Conservation (phyloP, 2,888 invertebrate species). For the Geotrupes spiniger region DNA sequence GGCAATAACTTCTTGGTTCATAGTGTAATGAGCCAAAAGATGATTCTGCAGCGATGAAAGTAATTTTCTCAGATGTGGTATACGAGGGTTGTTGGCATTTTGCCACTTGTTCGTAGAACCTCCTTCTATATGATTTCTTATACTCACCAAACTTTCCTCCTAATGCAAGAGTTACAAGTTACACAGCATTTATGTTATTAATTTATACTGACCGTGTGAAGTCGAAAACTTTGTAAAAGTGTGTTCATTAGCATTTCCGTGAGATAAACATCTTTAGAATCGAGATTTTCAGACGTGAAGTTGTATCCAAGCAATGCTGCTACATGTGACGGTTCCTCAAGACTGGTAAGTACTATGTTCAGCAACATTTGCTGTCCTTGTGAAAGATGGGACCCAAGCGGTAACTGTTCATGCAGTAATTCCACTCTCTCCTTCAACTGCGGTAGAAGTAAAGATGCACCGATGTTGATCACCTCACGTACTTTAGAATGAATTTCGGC, state of each 20-base stretch:
- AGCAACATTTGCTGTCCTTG: conserved; percentile 61
- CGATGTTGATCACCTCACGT: conserved; percentile 57
- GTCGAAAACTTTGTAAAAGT: conserved; percentile 54
- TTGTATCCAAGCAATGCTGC: conserved; percentile 56
- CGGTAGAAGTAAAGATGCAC: conserved; percentile 59
- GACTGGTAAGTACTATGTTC: conserved; percentile 58
- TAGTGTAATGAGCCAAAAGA: conserved; percentile 54
- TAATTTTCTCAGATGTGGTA: conserved; percentile 53
- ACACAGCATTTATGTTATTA: neutral
- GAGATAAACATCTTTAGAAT: conserved; percentile 39
- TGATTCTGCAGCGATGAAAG: conserved; percentile 60
- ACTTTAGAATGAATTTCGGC: conserved; percentile 55
- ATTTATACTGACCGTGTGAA: conserved; percentile 52
- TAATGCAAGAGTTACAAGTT: conserved; percentile 25
- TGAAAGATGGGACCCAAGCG: conserved; percentile 53
- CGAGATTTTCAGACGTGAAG: conserved; percentile 34
- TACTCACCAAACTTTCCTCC: conserved; percentile 42
- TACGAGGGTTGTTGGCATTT: conserved; percentile 34
- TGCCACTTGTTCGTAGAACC: conserved; percentile 39
- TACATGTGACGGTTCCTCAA: conserved; percentile 60
- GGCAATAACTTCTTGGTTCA: conserved; percentile 16
- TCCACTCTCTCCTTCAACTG: conserved; percentile 58
- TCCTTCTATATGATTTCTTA: conserved; percentile 37
- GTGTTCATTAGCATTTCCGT: conserved; percentile 56
- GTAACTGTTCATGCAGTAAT: conserved; percentile 56